Percentiles rank a stretch among this genome's conserved stretches.
Conservation (phyloP, 2,888 invertebrate genomes). For the Drosophila peninsularis region DNA sequence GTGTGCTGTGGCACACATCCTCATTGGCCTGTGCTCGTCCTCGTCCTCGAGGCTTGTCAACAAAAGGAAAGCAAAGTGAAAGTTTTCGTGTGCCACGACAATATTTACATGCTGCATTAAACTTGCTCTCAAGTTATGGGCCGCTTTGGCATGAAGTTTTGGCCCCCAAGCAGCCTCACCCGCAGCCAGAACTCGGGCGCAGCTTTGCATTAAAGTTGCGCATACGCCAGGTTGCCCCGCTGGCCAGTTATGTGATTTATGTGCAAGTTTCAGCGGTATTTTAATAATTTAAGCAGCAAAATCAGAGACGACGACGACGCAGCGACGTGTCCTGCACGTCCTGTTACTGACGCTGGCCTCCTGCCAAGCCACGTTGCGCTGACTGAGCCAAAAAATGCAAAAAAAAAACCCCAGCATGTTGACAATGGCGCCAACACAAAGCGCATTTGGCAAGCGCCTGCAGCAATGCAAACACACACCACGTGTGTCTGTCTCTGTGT, state of each 20-base stretch:
- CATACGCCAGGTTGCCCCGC: constrained; percentile 65
- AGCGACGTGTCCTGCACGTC: constrained; percentile 31
- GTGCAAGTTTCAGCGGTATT: constrained; percentile 56
- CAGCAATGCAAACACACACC: constrained; percentile 61
- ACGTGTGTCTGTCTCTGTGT: constrained; percentile 25
- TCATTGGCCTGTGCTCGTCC: constrained; percentile 20
- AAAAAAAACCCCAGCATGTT: constrained; percentile 72
- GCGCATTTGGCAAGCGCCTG: constrained; percentile 80
- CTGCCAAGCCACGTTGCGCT: constrained; percentile 76
- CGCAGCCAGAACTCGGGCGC: neutral
- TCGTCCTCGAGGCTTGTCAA: constrained; percentile 56
- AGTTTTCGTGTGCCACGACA: constrained; percentile 76
- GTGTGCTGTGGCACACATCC: constrained; percentile 24
- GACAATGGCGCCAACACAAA: constrained; percentile 76
- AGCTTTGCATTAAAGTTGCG: constrained; percentile 63
- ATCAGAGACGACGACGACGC: constrained; percentile 55
- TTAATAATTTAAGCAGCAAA: constrained; percentile 75
- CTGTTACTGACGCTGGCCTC: constrained; percentile 41
- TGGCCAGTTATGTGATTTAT: constrained; percentile 74
- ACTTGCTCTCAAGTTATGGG: constrained; percentile 67
- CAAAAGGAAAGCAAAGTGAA: constrained; percentile 66
- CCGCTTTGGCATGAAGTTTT: constrained; percentile 55
- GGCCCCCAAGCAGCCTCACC: constrained; percentile 19
- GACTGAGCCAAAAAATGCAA: constrained; percentile 78
- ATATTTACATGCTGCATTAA: constrained; percentile 80